These are phyloP conservation scores for Vicugna pacos DNA, from an alignment of 2,113 vertebrate species.

Conservation along the genomic window DNA sequence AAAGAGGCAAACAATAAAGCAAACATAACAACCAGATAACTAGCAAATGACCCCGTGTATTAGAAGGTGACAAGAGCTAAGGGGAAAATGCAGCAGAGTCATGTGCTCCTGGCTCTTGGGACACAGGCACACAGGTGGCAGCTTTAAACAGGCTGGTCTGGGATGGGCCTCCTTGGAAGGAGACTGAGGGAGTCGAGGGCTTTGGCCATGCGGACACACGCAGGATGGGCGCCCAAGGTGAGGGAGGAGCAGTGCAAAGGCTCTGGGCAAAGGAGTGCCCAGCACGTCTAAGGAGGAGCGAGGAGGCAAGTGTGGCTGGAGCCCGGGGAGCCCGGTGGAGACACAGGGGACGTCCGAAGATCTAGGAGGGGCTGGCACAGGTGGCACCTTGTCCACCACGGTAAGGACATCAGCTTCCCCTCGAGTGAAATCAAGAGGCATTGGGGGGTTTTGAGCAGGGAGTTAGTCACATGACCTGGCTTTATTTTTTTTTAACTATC, in stretches of 20 bases:
- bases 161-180: background rate
- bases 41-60: background rate
- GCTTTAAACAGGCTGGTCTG: no score
- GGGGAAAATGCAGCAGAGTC: background rate
- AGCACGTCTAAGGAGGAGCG: rapidly evolving
- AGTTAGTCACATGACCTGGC: background rate
- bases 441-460: background rate
- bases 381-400: background rate
- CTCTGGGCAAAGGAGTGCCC: background rate
- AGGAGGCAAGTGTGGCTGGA: background rate
- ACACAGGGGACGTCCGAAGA: background rate
- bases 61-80: background rate
- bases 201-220: background rate
- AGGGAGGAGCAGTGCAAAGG: background rate
- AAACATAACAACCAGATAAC: background rate
- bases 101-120: no score
- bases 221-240: no score
- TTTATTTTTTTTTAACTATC: background rate
- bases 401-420: background rate
- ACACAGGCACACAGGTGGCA: no score
- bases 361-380: rapidly evolving
- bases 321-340: background rate
- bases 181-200: background rate
- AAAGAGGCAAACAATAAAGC: background rate
- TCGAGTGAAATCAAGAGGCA: background rate